Base-by-base conservation (phyloP, 2,113 vertebrate species). In the Steatornis caripensis region DNA sequence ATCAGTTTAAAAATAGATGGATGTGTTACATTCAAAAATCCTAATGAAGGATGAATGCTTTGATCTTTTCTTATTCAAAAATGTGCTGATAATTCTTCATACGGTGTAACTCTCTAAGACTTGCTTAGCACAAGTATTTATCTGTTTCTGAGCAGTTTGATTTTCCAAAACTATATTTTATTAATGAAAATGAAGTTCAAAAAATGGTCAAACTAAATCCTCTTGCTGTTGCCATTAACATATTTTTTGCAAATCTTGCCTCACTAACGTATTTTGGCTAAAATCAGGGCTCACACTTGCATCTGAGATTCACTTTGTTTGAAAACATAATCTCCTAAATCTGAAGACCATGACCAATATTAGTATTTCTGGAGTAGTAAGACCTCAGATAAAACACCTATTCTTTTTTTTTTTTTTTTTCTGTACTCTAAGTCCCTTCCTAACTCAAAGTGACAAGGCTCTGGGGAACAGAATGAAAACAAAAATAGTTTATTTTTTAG, bases 1-100 rank as follows among this genome's bases (percentile, higher is more conserved):
- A 88, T 97, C 83, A 77, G 46, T 93, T 95, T 95, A 96, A 61
- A 92, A 95, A 91, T 94, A 95, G 57, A 77, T 76, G 46, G 18
- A 24, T 49, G 13, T n/a, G 30, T 94, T 93, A 62, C 45, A 74
- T 70, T 87, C 17, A 87, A 94, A 93, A 91, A 90, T 90, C 49
- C 29, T 14, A 15, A 43, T 61, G 37, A 93, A 61, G 32, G 27
- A 89, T 65, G 61, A 84, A 65, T 89, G 17, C 58, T 91, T 87
- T 87, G 87, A 96, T 84, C 45, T 51, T 54, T 95, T 93, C 80
- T 48, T 84, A 78, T 89, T 96, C 64, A 91, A 96, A 92, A 93
- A 95, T 62, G 32, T 76, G 49, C 46, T 91, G 78, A 83, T 76
- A 89, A 49, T 61, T 86, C 12, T 69, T 84, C 77, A 30, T 80